phyloP scores from a whole-genome alignment of 2,113 vertebrate species.

The Peromyscus leucopus region DNA sequence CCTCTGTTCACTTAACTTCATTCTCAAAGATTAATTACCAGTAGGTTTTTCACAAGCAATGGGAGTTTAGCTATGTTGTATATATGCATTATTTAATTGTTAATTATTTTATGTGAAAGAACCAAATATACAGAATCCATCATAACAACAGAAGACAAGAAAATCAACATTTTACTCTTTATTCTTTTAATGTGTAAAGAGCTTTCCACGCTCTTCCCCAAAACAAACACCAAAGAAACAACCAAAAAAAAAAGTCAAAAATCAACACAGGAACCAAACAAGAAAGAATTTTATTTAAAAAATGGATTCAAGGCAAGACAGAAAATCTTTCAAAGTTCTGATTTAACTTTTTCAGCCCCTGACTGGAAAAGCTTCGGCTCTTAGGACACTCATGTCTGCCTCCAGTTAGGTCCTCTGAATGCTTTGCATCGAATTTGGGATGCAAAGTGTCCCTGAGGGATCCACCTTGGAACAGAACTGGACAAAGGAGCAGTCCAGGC shows the following conservation, averaged over 20 bases:
- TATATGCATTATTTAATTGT: background rate
- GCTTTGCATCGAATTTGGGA: background rate
- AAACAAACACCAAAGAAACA: background rate
- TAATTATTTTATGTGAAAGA: conserved; percentile 43
- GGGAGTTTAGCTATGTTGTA: background rate
- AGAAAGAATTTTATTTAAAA: conserved; percentile 37
- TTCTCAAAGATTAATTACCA: background rate
- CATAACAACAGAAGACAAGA: background rate
- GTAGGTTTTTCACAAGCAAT: background rate
- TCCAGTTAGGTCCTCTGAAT: background rate
- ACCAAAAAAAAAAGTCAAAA: background rate
- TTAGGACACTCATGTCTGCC: background rate
- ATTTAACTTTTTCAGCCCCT: background rate
- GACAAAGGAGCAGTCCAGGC: background rate
- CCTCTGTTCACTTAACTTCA: background rate
- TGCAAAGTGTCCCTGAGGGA: background rate
- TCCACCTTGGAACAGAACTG: background rate
- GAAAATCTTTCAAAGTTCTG: background rate
- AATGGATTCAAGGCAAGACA: background rate
- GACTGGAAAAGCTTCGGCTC: background rate
- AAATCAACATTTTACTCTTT: conserved; percentile 46
- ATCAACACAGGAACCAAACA: conserved; percentile 25
- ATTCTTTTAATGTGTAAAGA: conserved; percentile 24
- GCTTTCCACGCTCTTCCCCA: background rate
- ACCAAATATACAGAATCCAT: background rate